Conservation (phyloP, 2,113 vertebrate species). For the Onychostruthus taczanowskii region DNA sequence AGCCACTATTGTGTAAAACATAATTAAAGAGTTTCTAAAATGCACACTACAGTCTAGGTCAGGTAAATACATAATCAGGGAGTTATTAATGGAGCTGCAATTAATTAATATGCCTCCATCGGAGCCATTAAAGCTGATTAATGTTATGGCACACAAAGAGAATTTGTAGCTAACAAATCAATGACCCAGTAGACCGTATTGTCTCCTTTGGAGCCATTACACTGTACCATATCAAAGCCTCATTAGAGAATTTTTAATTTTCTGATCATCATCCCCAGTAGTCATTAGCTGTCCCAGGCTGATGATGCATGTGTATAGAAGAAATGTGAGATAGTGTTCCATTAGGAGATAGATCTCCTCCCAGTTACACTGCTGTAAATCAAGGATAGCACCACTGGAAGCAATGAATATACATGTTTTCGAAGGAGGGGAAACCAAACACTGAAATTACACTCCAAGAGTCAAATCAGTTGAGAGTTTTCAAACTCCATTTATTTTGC, state of each 20-base stretch:
- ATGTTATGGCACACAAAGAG: conserved; percentile 63
- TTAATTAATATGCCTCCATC: conserved; percentile 69
- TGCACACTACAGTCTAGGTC: conserved; percentile 39
- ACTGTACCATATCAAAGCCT: conserved; percentile 49
- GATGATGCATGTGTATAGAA: not conserved
- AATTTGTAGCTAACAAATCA: conserved; percentile 70
- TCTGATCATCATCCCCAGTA: conserved; percentile 36
- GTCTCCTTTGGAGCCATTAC: conserved; percentile 48
- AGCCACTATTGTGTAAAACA: conserved; percentile 17
- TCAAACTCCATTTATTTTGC: not conserved
- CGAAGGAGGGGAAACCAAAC: not conserved
- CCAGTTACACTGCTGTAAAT: not conserved
- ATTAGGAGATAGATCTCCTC: not conserved
- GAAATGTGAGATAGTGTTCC: not conserved
- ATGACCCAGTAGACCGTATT: conserved; percentile 56
- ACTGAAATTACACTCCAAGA: not conserved
- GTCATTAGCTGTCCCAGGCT: conserved; percentile 31
- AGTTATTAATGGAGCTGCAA: conserved; percentile 68
- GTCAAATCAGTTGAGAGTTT: not conserved
- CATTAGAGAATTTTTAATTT: conserved; percentile 68
- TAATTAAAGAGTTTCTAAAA: conserved; percentile 67
- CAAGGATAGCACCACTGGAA: not conserved
- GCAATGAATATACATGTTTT: not conserved
- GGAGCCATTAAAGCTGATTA: conserved; percentile 66
- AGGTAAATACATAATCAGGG: conserved; percentile 72